Percentiles rank a stretch among this genome's conserved stretches.
These are phyloP conservation scores for Lepetodrilus schrolli DNA, from an alignment of 2,888 invertebrate species.

Conservation along the genomic window DNA sequence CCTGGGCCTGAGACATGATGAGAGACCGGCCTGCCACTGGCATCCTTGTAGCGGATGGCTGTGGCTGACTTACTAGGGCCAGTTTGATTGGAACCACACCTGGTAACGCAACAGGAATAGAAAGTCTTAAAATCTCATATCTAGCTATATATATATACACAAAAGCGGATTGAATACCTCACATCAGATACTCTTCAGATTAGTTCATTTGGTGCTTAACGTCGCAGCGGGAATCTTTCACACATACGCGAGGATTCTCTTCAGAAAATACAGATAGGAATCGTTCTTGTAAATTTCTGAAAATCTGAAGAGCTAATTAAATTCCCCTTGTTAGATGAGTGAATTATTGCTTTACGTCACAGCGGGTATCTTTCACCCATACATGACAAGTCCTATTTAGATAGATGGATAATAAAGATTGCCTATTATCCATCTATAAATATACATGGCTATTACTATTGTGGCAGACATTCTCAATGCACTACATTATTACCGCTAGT, in stretches of 20 bases:
- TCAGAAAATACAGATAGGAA: neutral
- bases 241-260: no score
- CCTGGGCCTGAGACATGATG: slow-evolving; percentile 3
- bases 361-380: no score
- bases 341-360: no score
- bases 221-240: neutral
- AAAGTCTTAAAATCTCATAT: neutral
- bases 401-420: no score
- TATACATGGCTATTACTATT: no score
- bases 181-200: neutral
- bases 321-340: no score
- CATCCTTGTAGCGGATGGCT: neutral
- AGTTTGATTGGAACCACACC: slow-evolving; percentile 13
- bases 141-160: neutral
- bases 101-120: neutral
- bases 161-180: neutral
- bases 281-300: no score
- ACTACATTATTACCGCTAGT: no score
- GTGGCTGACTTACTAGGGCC: slow-evolving; percentile 4
- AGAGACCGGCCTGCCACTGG: neutral
- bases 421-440: no score
- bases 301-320: no score
- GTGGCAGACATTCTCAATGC: no score
- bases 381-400: no score
- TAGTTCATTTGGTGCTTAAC: neutral